Base-by-base conservation (phyloP, 2,113 vertebrate species). In the Embiotoca jacksoni region DNA sequence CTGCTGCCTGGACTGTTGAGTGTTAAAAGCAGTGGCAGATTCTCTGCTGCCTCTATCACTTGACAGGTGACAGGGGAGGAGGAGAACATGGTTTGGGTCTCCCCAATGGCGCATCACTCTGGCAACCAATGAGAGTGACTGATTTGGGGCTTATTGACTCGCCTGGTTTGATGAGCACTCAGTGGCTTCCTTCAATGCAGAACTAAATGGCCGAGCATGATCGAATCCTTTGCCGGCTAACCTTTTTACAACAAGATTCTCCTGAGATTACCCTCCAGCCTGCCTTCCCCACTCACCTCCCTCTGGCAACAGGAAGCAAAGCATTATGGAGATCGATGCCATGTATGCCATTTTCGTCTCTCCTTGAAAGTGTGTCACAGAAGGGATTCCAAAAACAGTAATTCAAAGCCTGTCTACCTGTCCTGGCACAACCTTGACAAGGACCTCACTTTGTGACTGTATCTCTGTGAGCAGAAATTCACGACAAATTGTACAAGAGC, bases 111-210 rank as follows among this genome's bases (percentile, higher is more conserved):
- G 69, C 92, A 91, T 94, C 92, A 93, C 84, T 91, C 92, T 87
- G 67, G 91, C 87, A 90, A 87, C 91, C 89, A 91, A 89, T 91
- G 90, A 92, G 88, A 87, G 63, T 35, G 57, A 77, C 78, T 92
- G 90, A 94, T 81, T 64, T 47, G 91, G 88, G 33, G 60, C 92
- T 96, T 96, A 96, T 96, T 95, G 95, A 95, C 94, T 96, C 91
- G 92, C 88, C 89, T 79, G 61, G 72, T 89, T 90, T 93, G 91
- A 83, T 72, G 93, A 94, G 94, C 88, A 88, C 90, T 89, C 83
- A 88, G 92, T 89, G 94, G 93, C 94, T 95, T 90, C 78, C 57
- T 68, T 81, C 80, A 68, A 47, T 35, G 47, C 79, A 78, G 55
- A 82, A 90, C 74, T 62, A 55, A 79, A 88, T 86, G 74, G 79